A percentile compares a stretch with the other conserved stretches of the same genome.
phyloP scores from a whole-genome alignment of 1,140 invertebrate species.

The Papilio polyxenes region DNA sequence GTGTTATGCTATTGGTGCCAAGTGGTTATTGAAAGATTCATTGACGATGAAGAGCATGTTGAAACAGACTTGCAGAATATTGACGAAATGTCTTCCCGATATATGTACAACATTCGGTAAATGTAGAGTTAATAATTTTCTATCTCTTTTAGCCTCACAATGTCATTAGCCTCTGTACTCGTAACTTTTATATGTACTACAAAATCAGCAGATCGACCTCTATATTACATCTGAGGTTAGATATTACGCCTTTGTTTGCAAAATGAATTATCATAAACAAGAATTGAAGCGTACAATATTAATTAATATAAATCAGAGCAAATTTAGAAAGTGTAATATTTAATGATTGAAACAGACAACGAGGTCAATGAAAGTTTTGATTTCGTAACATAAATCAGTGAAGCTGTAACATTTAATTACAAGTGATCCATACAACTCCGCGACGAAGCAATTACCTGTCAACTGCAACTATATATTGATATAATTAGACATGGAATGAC shows the following conservation, averaged over 20 bases:
- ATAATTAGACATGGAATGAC: not conserved
- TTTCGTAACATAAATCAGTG: conserved; percentile 2
- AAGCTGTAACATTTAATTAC: conserved; percentile 25
- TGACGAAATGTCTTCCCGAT: not conserved
- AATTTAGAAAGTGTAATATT: conserved; percentile 9
- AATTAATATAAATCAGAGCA: conserved; percentile 14
- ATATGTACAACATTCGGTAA: not conserved
- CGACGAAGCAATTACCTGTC: not conserved
- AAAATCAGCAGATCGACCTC: too few species aligned
- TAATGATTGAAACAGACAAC: not conserved
- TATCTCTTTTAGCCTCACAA: not conserved
- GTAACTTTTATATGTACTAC: not conserved
- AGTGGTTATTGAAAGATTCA: not conserved
- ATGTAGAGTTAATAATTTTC: not conserved
- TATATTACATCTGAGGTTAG: not conserved
- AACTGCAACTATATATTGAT: not conserved
- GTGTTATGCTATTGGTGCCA: not conserved
- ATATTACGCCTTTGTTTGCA: not conserved
- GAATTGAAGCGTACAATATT: not conserved
- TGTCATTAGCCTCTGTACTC: too few species aligned
- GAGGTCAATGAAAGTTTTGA: not conserved
- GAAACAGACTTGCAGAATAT: not conserved
- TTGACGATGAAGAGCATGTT: not conserved
- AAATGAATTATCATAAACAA: not conserved
- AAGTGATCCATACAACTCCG: not conserved